These are phyloP conservation scores for Lutraria rhynchaena DNA, from an alignment of 1,140 invertebrate genomes.

Conservation along the genomic window DNA sequence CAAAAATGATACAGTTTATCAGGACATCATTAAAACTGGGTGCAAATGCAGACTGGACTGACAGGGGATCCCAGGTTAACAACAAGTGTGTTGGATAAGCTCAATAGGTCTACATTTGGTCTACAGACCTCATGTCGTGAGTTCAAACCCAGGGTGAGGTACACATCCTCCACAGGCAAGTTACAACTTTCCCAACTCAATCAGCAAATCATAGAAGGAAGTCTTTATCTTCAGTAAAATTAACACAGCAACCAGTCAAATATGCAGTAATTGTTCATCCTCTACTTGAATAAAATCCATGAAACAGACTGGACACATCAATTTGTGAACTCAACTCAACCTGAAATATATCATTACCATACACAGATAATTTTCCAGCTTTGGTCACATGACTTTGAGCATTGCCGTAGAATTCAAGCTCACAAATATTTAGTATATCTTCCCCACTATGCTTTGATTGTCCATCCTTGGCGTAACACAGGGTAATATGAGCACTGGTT, in stretches of 20 bases:
- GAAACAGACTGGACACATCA: conserved; percentile 17
- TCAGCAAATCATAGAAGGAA: too few species aligned
- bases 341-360: conserved; percentile 30
- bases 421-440: conserved; percentile 26
- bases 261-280: not conserved
- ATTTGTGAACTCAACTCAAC: conserved; percentile 5
- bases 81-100: too few species aligned
- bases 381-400: not conserved
- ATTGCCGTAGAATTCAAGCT: conserved; percentile 41
- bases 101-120: too few species aligned
- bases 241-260: not conserved
- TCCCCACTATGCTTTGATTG: conserved; percentile 43
- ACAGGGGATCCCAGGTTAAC: too few species aligned
- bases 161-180: too few species aligned
- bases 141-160: too few species aligned
- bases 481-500: conserved; percentile 41
- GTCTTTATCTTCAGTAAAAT: too few species aligned
- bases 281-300: conserved; percentile 46
- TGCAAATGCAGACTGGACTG: too few species aligned
- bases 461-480: conserved; percentile 37
- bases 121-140: too few species aligned
- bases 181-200: too few species aligned
- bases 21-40: too few species aligned
- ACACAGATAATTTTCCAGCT: not conserved
- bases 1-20: too few species aligned